phyloP scores from a whole-genome alignment of 1,140 invertebrate genomes.

The Habropoda laboriosa region DNA sequence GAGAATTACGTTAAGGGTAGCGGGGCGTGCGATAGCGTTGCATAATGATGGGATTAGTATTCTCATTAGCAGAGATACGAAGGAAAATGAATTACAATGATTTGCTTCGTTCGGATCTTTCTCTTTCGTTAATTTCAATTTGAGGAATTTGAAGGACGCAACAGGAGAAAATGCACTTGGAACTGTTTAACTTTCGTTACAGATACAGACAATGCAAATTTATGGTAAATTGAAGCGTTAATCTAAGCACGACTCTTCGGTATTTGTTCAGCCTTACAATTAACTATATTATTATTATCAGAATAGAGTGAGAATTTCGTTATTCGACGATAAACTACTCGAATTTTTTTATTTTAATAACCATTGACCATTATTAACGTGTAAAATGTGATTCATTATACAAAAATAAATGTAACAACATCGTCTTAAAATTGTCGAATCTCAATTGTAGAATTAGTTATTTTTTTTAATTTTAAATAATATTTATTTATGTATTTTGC shows the following conservation, averaged over 20 bases:
- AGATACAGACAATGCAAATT: background rate
- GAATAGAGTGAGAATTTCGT: background rate
- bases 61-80: background rate
- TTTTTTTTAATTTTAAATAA: no score
- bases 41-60: constrained; percentile 20
- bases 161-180: background rate
- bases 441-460: no score
- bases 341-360: no score
- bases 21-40: background rate
- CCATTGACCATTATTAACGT: no score
- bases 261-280: background rate
- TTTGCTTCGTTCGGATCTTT: background rate
- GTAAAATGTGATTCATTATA: no score
- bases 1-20: constrained; percentile 5
- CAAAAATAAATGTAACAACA: no score
- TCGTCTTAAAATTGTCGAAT: no score
- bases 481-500: no score
- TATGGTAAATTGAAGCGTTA: background rate
- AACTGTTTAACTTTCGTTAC: background rate
- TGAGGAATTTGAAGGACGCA: background rate
- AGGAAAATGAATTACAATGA: constrained; percentile 20
- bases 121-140: constrained; percentile 10
- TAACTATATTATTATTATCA: background rate
- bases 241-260: background rate
- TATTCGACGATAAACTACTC: no score